Conservation (phyloP, 2,888 invertebrate genomes). For the Panzeria rudis region DNA sequence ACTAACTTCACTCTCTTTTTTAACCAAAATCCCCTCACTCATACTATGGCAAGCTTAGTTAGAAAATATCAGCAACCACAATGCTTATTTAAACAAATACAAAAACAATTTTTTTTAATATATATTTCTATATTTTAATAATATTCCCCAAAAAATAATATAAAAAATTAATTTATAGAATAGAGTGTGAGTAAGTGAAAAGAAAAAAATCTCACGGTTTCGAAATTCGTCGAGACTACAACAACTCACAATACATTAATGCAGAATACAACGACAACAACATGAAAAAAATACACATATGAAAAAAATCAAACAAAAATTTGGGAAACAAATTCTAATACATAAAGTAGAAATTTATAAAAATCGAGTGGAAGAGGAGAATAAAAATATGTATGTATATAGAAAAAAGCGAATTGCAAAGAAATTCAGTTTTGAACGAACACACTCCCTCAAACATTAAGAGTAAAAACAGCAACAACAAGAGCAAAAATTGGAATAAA, state of each 20-base stretch:
- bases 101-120: slow-evolving; percentile 35
- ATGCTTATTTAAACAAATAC: slow-evolving; percentile 38
- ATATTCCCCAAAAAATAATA: slow-evolving; percentile 56
- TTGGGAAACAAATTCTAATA: slow-evolving; percentile 64
- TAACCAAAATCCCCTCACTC: slow-evolving; percentile 50
- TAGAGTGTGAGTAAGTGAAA: slow-evolving; percentile 53
- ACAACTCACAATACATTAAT: slow-evolving; percentile 56
- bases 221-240: slow-evolving; percentile 62
- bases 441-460: slow-evolving; percentile 71
- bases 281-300: slow-evolving; percentile 16
- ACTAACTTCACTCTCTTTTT: slow-evolving; percentile 29
- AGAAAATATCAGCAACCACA: slow-evolving; percentile 31
- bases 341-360: slow-evolving; percentile 53
- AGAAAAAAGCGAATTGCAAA: slow-evolving; percentile 53
- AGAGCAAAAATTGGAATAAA: slow-evolving; percentile 38
- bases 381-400: neutral
- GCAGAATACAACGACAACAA: slow-evolving; percentile 55
- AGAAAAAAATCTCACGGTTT: slow-evolving; percentile 67
- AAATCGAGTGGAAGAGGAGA: slow-evolving; percentile 59
- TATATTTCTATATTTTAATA: slow-evolving; percentile 28
- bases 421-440: slow-evolving; percentile 62
- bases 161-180: slow-evolving; percentile 27
- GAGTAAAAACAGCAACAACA: slow-evolving; percentile 71
- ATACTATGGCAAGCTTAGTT: slow-evolving; percentile 9
- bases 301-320: slow-evolving; percentile 23